phyloP scores from a whole-genome alignment of 2,113 vertebrate genomes.

The Eira barbara region DNA sequence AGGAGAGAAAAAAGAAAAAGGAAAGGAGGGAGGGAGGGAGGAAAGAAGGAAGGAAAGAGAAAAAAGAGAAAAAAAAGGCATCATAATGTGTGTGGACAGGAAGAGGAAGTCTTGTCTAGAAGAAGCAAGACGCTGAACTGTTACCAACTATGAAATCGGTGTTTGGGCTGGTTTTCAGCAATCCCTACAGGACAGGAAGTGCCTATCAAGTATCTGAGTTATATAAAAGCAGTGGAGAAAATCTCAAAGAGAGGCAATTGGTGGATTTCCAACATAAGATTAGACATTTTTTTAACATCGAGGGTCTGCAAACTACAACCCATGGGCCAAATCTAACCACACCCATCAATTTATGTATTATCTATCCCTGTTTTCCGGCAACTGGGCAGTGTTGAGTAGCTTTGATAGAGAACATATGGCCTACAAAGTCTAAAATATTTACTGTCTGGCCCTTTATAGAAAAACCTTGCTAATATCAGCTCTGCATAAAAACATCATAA shows the following conservation, averaged over 20 bases:
- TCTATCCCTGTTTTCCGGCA: background rate
- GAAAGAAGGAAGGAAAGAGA: background rate
- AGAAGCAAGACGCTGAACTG: background rate
- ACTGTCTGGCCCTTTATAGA: background rate
- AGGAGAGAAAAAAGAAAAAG: too few species aligned
- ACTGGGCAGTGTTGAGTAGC: accelerated
- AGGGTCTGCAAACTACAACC: background rate
- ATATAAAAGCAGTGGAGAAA: background rate
- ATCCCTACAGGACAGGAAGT: background rate
- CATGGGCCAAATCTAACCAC: background rate
- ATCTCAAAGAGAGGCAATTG: background rate
- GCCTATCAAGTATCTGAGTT: background rate
- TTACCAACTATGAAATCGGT: background rate
- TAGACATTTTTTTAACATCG: background rate
- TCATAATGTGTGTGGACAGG: too few species aligned
- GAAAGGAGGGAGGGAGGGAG: background rate
- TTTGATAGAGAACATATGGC: background rate
- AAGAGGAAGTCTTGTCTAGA: background rate
- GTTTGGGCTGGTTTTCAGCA: background rate
- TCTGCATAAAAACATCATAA: background rate
- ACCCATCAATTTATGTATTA: background rate
- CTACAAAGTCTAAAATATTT: background rate
- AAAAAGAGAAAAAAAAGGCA: background rate
- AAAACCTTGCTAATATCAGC: background rate
- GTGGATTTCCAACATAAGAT: background rate